Evolutionary conservation across 2,888 invertebrate genomes (phyloP), one percentile per base, ranked within the genome.

Genomic region (Lasioglossum vierecki): DNA sequence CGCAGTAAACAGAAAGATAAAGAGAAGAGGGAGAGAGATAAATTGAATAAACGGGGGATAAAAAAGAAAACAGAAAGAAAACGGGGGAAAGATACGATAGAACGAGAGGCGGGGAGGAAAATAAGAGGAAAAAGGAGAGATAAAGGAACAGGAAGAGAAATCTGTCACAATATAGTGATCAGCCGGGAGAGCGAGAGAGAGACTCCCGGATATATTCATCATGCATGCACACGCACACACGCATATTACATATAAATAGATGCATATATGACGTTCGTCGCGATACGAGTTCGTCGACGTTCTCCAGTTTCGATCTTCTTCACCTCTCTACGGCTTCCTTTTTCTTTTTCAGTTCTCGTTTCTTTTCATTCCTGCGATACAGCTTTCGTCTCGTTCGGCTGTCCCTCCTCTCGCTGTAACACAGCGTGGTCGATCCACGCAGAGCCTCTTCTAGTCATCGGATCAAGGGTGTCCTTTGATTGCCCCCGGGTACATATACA

Each of bases 181-280:
- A 79, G 46, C 77, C 86, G 82, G 82, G 82, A 82, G 86, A 84
- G 89, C 83, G 83, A 82, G 85, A 82, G 85, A 82, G 79, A 89
- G 76, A 26, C 79, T 76, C 77, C 80, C 76, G 76, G 79, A 88
- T 84, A 89, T 88, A 85, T 86, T 90, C 90, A 89, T 89, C 88
- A 82, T 89, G 78, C 88, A 85, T 81, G 80, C 77, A 77, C 87
- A 80, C 84, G 78, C 80, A 75, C 82, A 75, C 85, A 68, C 78
- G 75, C 76, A 60, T 73, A 84, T 79, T 84, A 84, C 79, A 80
- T 86, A 76, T 86, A 88, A 86, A 89, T 81, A 80, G 83, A 85
- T 75, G 75, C 70, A 60, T 76, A 75, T 71, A 75, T 73, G 75
- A 82, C 79, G 88, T 85, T 80, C 72, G 76, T 80, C 80, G 86